Base-by-base conservation (phyloP, 2,113 vertebrate genomes). In the Dicaeum eximium region DNA sequence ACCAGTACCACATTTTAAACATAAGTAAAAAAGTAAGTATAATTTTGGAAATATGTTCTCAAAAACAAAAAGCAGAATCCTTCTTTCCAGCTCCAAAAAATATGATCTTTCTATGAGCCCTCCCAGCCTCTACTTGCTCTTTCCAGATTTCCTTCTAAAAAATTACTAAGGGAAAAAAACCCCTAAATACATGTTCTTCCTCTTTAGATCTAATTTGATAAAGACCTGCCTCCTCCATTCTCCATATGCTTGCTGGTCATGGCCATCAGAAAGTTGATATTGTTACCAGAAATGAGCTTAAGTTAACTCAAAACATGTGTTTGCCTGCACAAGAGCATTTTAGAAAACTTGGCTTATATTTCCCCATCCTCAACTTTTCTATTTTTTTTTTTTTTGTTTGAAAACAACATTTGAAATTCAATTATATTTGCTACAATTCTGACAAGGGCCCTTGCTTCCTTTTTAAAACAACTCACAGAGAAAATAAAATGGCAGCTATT, bases 231-330 rank as follows among this genome's bases (percentile, higher is more conserved):
- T 40, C 74, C 30, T 94, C 60, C 71, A 51, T 73, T 91, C 74
- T 44, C 71, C 71, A 66, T 80, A 93, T 80, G 95, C 35, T 64
- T 95, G 66, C 51, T 88, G 66, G 71, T 90, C 93, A 92, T 51
- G 87, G 66, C 51, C 44, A 70, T 95, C 85, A 87, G 37, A 80
- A 95, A 93, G 62, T 78, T 90, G 94, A 94, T 83, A 80, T 54
- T 77, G 62, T 96, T 97, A 91, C 78, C 79, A 97, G 94, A 97
- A 96, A 95, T 80, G 66, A 94, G 71, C 54, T 91, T 51, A 79
- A 65, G 48, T 84, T 92, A 97, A 97, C 50, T 73, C 37, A 80
- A 95, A 95, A 94, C 95, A 94, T 27, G 51, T 96, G 95, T 83
- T 85, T 86, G 57, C 42, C 50, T 82, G 58, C 50, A 82, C 58